phyloP scores from a whole-genome alignment of 2,797 vertebrate species.

The Odontamblyopus rebecca region DNA sequence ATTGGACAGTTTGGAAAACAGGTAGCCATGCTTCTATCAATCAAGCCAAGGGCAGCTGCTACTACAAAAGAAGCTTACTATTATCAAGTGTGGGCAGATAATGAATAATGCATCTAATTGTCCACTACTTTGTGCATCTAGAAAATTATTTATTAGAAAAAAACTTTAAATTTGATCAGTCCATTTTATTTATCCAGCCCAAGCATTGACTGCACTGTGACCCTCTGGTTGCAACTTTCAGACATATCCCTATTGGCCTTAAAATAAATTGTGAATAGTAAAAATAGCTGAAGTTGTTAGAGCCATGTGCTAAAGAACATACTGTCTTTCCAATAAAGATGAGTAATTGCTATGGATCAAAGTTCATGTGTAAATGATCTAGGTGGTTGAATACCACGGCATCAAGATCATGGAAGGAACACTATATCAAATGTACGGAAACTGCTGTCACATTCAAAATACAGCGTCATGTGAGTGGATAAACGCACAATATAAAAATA shows the following conservation, averaged over 20 bases:
- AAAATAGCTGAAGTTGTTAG: background rate
- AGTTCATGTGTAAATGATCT: constrained; percentile 44
- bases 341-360: constrained; percentile 18
- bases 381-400: constrained; percentile 6
- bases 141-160: background rate
- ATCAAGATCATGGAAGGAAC: constrained; percentile 40
- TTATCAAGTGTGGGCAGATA: no score
- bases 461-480: constrained; percentile 46
- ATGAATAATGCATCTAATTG: no score
- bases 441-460: constrained; percentile 11
- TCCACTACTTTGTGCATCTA: background rate
- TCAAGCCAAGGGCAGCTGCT: no score
- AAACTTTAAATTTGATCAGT: background rate
- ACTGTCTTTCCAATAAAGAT: constrained; percentile 31
- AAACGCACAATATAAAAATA: constrained; percentile 45
- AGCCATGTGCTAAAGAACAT: constrained; percentile 1
- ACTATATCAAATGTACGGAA: constrained; percentile 21
- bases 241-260: background rate
- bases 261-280: background rate
- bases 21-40: no score
- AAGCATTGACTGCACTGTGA: background rate
- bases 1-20: no score
- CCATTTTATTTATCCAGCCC: background rate
- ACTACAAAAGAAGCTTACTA: no score
- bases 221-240: background rate